phyloP scores from a whole-genome alignment of 35 echinoderm and acorn worm genomes.

The Lytechinus pictus region DNA sequence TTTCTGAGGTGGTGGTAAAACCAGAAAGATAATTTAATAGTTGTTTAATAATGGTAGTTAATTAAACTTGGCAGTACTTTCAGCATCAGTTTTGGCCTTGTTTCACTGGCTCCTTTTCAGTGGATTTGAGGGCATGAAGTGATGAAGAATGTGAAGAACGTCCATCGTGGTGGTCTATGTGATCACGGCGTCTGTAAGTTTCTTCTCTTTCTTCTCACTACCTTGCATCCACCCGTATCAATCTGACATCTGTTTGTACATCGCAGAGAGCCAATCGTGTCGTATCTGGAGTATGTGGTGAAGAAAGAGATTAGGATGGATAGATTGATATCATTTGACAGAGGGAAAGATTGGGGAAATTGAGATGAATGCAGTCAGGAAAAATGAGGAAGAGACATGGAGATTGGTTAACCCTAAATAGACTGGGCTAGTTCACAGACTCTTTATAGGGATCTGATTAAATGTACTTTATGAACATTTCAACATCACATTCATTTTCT shows the following conservation, averaged over 20 bases:
- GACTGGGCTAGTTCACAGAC: too few species aligned
- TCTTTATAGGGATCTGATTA: too few species aligned
- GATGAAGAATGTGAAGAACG: constrained; percentile 39
- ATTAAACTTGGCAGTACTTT: background rate
- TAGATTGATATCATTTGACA: too few species aligned
- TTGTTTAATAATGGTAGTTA: too few species aligned
- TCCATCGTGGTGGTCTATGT: constrained; percentile 28
- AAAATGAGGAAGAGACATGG: too few species aligned
- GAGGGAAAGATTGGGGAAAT: too few species aligned
- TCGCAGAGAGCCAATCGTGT: constrained; percentile 70
- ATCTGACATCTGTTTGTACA: constrained; percentile 80
- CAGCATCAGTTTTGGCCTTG: background rate
- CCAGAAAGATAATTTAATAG: too few species aligned
- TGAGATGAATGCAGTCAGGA: too few species aligned
- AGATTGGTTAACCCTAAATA: too few species aligned
- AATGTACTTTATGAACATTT: too few species aligned
- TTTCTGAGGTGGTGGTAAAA: too few species aligned
- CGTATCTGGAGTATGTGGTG: constrained; percentile 47
- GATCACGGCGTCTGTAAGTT: constrained; percentile 51
- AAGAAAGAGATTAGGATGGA: background rate
- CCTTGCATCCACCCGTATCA: constrained; percentile 69
- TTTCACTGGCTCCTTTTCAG: background rate
- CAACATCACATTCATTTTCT: too few species aligned
- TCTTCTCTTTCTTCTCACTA: constrained; percentile 63
- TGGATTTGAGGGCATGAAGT: background rate